Evolutionary conservation across 1,140 invertebrate species (phyloP).

Genomic region (Apis laboriosa): DNA sequence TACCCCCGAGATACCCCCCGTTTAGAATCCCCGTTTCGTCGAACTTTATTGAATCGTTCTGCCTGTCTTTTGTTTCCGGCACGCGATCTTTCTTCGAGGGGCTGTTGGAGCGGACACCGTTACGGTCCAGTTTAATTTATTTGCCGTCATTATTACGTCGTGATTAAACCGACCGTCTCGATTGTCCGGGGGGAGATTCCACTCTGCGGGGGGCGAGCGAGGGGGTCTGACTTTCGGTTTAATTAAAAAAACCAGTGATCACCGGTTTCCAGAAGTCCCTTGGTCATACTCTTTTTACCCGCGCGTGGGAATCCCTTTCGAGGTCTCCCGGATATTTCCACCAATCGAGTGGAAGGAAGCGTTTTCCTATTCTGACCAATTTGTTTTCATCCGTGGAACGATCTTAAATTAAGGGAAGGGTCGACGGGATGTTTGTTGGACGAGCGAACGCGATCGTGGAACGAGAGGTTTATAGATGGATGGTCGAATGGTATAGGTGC

Average conservation of each 20-base stretch:
- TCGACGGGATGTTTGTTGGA: constrained; percentile 14
- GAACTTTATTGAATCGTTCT: constrained; percentile 58
- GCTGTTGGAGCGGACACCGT: constrained; percentile 55
- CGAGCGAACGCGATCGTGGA: neutral
- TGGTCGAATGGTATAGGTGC: neutral
- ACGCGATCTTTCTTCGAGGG: constrained; percentile 59
- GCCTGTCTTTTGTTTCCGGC: constrained; percentile 51
- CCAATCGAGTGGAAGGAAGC: constrained; percentile 63
- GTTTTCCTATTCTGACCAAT: constrained; percentile 57
- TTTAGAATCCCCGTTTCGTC: neutral
- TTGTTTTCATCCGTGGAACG: constrained; percentile 45
- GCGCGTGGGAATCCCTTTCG: constrained; percentile 37
- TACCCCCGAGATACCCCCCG: neutral
- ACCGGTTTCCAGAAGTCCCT: constrained; percentile 58
- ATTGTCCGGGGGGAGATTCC: constrained; percentile 50
- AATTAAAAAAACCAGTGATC: constrained; percentile 72
- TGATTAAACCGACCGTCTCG: constrained; percentile 66
- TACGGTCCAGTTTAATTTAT: constrained; percentile 69
- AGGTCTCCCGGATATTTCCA: constrained; percentile 41
- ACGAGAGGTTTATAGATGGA: neutral
- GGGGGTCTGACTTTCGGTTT: constrained; percentile 63
- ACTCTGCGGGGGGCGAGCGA: constrained; percentile 30
- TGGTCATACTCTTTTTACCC: constrained; percentile 1
- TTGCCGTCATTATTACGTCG: constrained; percentile 69
- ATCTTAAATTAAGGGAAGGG: constrained; percentile 34